Conservation (phyloP, 2,113 vertebrate species). For the Saguinus imperator region DNA sequence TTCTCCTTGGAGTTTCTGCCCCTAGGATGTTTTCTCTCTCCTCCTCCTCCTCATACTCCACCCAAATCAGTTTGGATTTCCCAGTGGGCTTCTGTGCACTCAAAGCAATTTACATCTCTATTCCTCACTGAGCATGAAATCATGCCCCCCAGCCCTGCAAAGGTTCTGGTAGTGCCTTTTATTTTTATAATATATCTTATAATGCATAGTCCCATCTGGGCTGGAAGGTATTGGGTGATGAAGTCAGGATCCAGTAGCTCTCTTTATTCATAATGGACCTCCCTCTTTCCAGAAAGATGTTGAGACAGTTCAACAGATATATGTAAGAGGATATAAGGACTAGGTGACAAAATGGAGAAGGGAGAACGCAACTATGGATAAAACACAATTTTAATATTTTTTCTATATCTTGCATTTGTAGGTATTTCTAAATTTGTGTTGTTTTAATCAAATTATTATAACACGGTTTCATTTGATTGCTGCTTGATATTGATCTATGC, state of each 20-base stretch:
- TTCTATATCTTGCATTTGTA: neutral
- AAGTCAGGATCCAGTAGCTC: neutral
- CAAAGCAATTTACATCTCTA: neutral
- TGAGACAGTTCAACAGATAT: neutral
- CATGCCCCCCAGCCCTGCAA: rapidly evolving
- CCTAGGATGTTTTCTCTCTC: neutral
- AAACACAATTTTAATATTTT: neutral
- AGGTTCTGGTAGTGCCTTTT: neutral
- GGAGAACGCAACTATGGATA: neutral
- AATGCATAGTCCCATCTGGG: neutral
- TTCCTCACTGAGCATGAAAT: neutral
- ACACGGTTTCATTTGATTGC: neutral
- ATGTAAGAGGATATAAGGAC: neutral
- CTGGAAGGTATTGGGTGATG: neutral
- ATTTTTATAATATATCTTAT: neutral
- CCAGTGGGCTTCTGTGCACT: neutral
- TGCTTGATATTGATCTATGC: neutral
- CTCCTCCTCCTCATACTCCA: neutral
- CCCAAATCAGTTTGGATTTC: neutral
- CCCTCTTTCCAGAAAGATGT: neutral
- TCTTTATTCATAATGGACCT: neutral
- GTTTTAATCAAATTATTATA: neutral
- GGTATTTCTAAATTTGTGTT: neutral
- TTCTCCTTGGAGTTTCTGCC: neutral
- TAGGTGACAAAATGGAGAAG: neutral